Conservation (phyloP, 2,888 invertebrate genomes). For the Anagyrus pseudococci region DNA sequence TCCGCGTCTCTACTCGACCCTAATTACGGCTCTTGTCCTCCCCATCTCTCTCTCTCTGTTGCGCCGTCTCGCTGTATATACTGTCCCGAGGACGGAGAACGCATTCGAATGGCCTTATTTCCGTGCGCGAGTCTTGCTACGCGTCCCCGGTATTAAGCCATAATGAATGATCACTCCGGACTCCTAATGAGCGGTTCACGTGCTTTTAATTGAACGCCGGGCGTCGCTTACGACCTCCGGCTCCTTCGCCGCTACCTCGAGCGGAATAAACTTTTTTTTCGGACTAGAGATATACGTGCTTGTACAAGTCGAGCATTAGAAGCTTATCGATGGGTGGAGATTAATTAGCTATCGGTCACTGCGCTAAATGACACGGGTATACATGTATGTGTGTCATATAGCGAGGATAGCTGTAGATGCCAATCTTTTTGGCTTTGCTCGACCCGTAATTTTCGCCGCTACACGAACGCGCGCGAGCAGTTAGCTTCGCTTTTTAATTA, state of each 20-base stretch:
- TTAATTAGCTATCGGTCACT: background rate
- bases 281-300: background rate
- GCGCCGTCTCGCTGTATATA: background rate
- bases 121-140: background rate
- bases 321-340: background rate
- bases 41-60: background rate
- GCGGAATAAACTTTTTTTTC: too few relatives aligned
- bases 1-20: background rate
- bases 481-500: too few relatives aligned
- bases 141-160: constrained; percentile 19
- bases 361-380: too few relatives aligned
- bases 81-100: background rate
- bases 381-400: too few relatives aligned
- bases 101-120: constrained; percentile 12
- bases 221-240: too few relatives aligned
- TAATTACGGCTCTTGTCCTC: background rate
- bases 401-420: too few relatives aligned
- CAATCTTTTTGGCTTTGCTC: too few relatives aligned
- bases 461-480: too few relatives aligned
- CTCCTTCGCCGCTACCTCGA: too few relatives aligned
- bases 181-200: constrained; percentile 26
- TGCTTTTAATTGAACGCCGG: constrained; percentile 30
- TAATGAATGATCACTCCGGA: constrained; percentile 29
- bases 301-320: background rate
- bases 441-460: too few relatives aligned